These are phyloP conservation scores for Paracanthobrama guichenoti DNA, from an alignment of 2,113 vertebrate genomes.

Conservation along the genomic window DNA sequence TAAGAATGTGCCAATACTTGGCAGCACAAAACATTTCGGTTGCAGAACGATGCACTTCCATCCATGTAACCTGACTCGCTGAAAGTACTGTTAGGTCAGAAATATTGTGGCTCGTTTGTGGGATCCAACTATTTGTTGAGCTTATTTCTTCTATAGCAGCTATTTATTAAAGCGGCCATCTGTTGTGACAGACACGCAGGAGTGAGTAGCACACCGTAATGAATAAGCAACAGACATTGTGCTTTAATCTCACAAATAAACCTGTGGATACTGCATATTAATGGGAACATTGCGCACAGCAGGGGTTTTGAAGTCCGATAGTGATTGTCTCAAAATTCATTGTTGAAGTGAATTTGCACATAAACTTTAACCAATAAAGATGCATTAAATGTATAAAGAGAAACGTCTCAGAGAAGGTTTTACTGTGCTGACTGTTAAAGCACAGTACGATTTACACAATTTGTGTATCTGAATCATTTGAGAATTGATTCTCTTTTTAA, in stretches of 20 bases:
- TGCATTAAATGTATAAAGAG: neutral
- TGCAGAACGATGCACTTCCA: too few relatives aligned
- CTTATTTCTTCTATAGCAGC: neutral
- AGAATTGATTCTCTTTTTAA: neutral
- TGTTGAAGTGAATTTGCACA: neutral
- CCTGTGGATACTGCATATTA: constrained; percentile 17
- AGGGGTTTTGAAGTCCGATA: neutral
- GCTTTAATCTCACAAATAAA: constrained; percentile 23
- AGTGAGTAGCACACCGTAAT: neutral
- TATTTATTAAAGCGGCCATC: neutral
- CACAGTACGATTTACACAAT: neutral
- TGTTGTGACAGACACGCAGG: constrained; percentile 3
- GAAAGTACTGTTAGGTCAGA: neutral
- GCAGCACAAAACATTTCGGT: too few relatives aligned
- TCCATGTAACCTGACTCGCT: neutral
- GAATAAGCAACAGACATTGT: constrained; percentile 9
- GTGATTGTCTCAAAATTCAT: neutral
- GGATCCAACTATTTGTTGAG: neutral
- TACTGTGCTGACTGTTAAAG: neutral
- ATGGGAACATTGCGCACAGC: constrained; percentile 7
- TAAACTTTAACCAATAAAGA: neutral
- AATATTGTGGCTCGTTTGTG: neutral
- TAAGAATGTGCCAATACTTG: too few relatives aligned
- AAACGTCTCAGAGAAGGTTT: neutral
- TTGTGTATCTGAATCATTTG: neutral